Percentiles rank a stretch among this genome's conserved stretches.
phyloP scores from a whole-genome alignment of 2,888 invertebrate species.

The Bedellia somnulentella region DNA sequence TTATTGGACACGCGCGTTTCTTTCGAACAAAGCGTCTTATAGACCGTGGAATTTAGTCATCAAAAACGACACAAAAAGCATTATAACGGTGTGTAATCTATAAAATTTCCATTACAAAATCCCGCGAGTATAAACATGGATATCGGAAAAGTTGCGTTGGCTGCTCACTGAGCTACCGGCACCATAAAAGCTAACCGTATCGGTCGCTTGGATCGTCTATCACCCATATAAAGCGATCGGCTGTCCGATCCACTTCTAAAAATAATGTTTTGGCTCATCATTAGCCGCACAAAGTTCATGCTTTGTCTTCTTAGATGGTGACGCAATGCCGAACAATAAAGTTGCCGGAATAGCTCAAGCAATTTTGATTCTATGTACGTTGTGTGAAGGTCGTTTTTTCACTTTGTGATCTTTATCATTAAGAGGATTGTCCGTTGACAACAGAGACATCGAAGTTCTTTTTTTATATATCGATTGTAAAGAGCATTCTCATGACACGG shows the following conservation, averaged over 20 bases:
- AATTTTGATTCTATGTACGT: too few relatives aligned
- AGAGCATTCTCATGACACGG: constrained; percentile 53
- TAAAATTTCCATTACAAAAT: too few relatives aligned
- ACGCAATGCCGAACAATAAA: constrained; percentile 54
- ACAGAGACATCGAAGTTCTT: constrained; percentile 57
- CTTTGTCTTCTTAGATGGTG: constrained; percentile 58
- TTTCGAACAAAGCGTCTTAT: too few relatives aligned
- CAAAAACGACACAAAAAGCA: too few relatives aligned
- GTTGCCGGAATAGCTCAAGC: constrained; percentile 13
- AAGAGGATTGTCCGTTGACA: constrained; percentile 56
- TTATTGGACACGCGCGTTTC: too few relatives aligned
- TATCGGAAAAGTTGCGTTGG: too few relatives aligned
- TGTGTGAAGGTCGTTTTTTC: too few relatives aligned
- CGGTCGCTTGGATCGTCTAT: constrained; percentile 22
- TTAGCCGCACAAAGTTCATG: constrained; percentile 38
- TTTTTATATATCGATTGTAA: constrained; percentile 59
- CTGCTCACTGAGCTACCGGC: too few relatives aligned
- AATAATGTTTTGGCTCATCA: constrained; percentile 56
- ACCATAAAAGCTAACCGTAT: constrained; percentile 36
- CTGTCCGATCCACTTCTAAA: constrained; percentile 28
- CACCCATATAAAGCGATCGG: constrained; percentile 31
- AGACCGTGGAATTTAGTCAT: too few relatives aligned
- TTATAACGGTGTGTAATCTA: too few relatives aligned
- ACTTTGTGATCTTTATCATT: too few relatives aligned
- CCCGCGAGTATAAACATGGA: too few relatives aligned